Evolutionary conservation across 2,797 vertebrate species (phyloP).

Genomic region (Prunella strophiata): DNA sequence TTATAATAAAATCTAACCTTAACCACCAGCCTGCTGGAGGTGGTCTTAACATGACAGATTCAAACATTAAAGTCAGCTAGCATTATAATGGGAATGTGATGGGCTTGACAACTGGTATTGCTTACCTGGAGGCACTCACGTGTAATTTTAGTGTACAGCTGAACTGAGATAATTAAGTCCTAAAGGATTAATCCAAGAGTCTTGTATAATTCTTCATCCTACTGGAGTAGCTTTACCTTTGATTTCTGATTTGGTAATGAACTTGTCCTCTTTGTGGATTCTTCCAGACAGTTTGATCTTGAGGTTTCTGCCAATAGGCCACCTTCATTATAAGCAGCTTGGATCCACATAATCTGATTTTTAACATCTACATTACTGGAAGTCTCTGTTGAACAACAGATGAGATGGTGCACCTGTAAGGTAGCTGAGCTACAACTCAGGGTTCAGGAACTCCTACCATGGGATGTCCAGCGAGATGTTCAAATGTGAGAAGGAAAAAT

Average conservation of each 20-base stretch:
- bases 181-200: neutral
- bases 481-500: neutral
- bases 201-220: neutral
- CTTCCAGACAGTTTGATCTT: neutral
- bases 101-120: neutral
- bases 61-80: conserved; percentile 3
- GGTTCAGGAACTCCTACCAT: neutral
- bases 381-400: neutral
- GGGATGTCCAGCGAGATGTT: neutral
- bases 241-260: neutral
- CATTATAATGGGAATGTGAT: neutral
- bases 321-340: neutral
- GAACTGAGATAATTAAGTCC: neutral
- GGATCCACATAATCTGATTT: neutral
- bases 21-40: conserved; percentile 9
- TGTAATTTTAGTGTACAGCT: neutral
- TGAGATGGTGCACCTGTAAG: neutral
- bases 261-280: neutral
- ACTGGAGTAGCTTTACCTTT: neutral
- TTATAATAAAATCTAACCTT: neutral
- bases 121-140: neutral
- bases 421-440: neutral
- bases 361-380: neutral
- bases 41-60: conserved; percentile 5
- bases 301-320: neutral